Percentiles rank a stretch among this genome's conserved stretches.
Conservation (phyloP, 2,888 invertebrate species). For the Mylabris sibirica region DNA sequence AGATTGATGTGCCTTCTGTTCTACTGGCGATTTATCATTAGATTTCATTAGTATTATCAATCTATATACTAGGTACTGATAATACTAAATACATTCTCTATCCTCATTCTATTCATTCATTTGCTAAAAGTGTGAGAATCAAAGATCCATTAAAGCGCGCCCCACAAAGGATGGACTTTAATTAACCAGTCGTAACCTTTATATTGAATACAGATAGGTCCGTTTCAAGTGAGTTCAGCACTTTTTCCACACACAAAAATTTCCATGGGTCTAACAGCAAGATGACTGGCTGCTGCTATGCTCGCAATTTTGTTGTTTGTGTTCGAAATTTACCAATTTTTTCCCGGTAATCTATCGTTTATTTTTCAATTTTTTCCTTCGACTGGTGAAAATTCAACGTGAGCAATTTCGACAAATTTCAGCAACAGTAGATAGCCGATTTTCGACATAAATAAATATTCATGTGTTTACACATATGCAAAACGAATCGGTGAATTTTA, state of each 20-base stretch:
- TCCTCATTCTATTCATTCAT: background rate
- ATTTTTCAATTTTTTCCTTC: background rate
- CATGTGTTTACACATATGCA: constrained; percentile 30
- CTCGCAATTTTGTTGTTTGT: background rate
- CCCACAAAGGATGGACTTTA: constrained; percentile 6
- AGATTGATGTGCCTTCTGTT: constrained; percentile 43
- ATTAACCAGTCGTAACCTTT: constrained; percentile 10
- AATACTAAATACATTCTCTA: constrained; percentile 21
- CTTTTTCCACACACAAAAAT: background rate
- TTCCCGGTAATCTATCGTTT: background rate
- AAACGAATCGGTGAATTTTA: constrained; percentile 24
- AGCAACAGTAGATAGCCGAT: constrained; percentile 16
- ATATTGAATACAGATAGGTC: background rate
- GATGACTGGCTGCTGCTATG: background rate
- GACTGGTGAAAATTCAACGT: background rate
- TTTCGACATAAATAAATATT: constrained; percentile 31
- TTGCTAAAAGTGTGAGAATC: background rate
- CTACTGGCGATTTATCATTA: constrained; percentile 41
- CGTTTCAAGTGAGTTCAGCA: background rate
- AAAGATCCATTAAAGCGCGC: constrained; percentile 6
- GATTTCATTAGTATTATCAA: constrained; percentile 43
- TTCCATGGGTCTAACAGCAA: background rate
- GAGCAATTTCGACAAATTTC: background rate
- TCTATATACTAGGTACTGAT: constrained; percentile 39
- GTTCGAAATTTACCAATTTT: background rate